phyloP scores from a whole-genome alignment of 2,113 vertebrate genomes.

The Nansenia antarctica region DNA sequence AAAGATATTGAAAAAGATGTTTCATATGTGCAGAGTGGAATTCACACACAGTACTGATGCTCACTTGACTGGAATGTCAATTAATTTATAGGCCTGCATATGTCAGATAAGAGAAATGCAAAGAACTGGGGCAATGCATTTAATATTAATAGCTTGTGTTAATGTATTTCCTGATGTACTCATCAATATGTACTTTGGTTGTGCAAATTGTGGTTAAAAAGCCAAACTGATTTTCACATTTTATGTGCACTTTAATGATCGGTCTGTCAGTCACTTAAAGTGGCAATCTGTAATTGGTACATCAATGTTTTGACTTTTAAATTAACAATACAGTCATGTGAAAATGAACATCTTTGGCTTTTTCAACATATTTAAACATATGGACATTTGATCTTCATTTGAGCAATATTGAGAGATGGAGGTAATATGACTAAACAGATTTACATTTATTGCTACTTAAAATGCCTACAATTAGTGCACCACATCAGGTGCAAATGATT shows the following conservation, averaged over 20 bases:
- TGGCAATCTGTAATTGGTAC: too few species aligned
- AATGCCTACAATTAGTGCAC: too few species aligned
- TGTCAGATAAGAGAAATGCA: conserved; percentile 62
- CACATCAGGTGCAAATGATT: too few species aligned
- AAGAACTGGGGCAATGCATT: conserved; percentile 50
- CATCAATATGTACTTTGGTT: conserved; percentile 18
- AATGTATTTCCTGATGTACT: conserved; percentile 28
- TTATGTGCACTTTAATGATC: conserved; percentile 32
- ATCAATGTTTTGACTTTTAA: too few species aligned
- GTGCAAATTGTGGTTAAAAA: conserved; percentile 45
- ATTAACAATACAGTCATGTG: too few species aligned
- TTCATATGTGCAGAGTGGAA: conserved; percentile 46
- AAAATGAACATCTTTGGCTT: too few species aligned
- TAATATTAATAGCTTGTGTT: conserved; percentile 57
- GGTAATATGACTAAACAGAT: too few species aligned
- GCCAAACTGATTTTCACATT: conserved; percentile 35
- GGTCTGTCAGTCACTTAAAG: conserved; percentile 47
- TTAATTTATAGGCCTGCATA: conserved; percentile 62
- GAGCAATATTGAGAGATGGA: too few species aligned
- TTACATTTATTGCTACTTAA: too few species aligned
- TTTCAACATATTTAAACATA: too few species aligned
- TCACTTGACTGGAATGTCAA: conserved; percentile 45
- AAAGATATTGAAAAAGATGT: conserved; percentile 62
- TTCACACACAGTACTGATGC: conserved; percentile 40
- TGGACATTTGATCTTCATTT: too few species aligned